Base-by-base conservation (phyloP, 2,888 invertebrate genomes). In the Nudaria mundana region DNA sequence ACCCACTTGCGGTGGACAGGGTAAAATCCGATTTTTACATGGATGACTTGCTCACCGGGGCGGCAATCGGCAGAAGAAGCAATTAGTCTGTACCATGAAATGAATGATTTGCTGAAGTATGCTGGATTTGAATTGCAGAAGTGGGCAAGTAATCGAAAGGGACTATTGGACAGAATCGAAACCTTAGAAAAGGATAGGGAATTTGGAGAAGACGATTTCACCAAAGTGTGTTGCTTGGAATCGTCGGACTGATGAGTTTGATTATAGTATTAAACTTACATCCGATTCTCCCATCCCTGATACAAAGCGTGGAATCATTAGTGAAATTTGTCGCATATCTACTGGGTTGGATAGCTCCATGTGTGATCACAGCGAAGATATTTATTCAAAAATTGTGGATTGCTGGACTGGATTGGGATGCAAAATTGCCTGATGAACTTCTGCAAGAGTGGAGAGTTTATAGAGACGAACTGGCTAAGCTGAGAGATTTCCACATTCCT, bases 371-470 rank as follows among this genome's bases (percentile, higher is more conserved):
- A 2, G 15, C 29, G 1, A 39, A 32, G 16, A 16, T 39, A 2
- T 14, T 33, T n/a, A 33, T 39, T 3, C 39, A 39, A 29, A 33
- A 29, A 15, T 11, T 39, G 2, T 39, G 39, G 39, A 13, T 20
- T 3, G 5, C 34, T 3, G 12, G 12, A 5, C n/a, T 34, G 8
- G 15, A 11, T 13, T 30, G 30, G 29, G 29, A 29, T 15, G 29
- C 13, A 7, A 11, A 14, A 8, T 14, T 29, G 8, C 2, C 14
- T 29, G 8, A 4, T 13, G 8, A 29, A 14, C 15, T 29, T 8
- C 14, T 13, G 7, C 7, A 2, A 3, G 29, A 29, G 15, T 29
- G 29, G 29, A 18, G 5, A 4, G 18, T 3, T 4, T 18, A 18
- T 18, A 3, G 18, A 18, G 18, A 18, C 3, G 18, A 18, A 5